These are phyloP conservation scores for Drosophila prostipennis DNA, from an alignment of 2,888 invertebrate species.

Conservation along the genomic window DNA sequence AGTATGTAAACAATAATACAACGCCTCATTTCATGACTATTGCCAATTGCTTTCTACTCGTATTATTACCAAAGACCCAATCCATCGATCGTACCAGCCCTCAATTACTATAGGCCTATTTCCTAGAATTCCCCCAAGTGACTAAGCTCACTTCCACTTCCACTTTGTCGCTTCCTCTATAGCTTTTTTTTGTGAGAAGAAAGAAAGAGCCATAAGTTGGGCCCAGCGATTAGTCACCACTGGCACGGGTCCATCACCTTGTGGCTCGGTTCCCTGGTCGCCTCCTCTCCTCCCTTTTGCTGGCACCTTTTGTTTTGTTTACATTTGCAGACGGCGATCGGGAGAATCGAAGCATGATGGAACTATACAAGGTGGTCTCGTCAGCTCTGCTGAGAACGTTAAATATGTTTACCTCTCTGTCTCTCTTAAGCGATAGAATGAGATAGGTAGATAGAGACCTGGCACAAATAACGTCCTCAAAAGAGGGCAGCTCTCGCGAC, in stretches of 20 bases:
- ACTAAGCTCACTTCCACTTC: conserved; percentile 69
- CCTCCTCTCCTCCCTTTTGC: conserved; percentile 20
- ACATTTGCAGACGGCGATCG: conserved; percentile 59
- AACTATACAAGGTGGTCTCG: too few relatives aligned
- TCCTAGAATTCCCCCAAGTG: conserved; percentile 58
- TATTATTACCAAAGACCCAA: too few relatives aligned
- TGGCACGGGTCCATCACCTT: conserved; percentile 72
- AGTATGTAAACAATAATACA: not conserved
- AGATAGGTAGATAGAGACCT: too few relatives aligned
- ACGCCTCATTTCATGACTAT: not conserved
- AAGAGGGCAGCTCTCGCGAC: too few relatives aligned
- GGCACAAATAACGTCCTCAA: too few relatives aligned
- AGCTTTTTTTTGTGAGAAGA: conserved; percentile 45
- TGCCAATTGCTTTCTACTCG: not conserved
- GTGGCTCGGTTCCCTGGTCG: conserved; percentile 21
- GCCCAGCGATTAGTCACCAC: conserved; percentile 51
- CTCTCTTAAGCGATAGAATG: too few relatives aligned
- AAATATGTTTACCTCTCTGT: too few relatives aligned
- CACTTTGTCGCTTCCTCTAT: conserved; percentile 70
- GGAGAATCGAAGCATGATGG: too few relatives aligned
- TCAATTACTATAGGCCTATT: conserved; percentile 32
- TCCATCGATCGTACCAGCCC: not conserved
- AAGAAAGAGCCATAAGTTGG: conserved; percentile 32
- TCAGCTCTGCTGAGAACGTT: too few relatives aligned
- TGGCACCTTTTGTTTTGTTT: conserved; percentile 67